Percentiles rank a stretch among this genome's conserved stretches.
Evolutionary conservation across 2,113 vertebrate species (phyloP).

Genomic region (Noturus placidus): DNA sequence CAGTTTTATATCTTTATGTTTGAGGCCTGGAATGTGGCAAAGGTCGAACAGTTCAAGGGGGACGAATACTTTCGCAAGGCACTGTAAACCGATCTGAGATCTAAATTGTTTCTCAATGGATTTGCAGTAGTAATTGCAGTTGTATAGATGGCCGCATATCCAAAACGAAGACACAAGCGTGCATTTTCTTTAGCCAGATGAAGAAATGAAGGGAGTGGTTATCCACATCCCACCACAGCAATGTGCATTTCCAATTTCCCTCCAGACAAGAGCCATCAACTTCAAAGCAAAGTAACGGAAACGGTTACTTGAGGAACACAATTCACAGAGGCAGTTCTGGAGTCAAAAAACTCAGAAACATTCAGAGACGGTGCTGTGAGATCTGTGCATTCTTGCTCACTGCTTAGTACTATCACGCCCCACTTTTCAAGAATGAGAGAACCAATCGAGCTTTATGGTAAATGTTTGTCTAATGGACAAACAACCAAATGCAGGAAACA

Average conservation of each 20-base stretch:
- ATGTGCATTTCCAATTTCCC: background rate
- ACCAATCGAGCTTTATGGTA: background rate
- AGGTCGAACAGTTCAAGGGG: too few species aligned
- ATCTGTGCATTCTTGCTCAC: background rate
- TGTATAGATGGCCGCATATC: constrained; percentile 26
- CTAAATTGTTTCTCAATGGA: background rate
- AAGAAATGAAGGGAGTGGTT: background rate
- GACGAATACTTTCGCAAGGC: too few species aligned
- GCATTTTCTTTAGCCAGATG: background rate
- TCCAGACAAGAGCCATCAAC: background rate
- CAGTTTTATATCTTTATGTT: too few species aligned
- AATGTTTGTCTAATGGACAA: background rate
- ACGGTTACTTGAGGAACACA: background rate
- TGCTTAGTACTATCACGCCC: background rate
- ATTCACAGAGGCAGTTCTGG: background rate
- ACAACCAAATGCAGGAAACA: background rate
- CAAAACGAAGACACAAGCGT: constrained; percentile 31
- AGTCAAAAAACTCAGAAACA: constrained; percentile 21
- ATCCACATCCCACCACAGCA: background rate
- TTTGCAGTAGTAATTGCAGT: background rate
- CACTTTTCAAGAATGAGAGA: background rate
- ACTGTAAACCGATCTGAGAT: background rate
- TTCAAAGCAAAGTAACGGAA: background rate
- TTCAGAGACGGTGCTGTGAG: constrained; percentile 6
- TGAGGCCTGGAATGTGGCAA: too few species aligned